phyloP scores from a whole-genome alignment of 2,797 vertebrate species.

The Harpagifer antarcticus region DNA sequence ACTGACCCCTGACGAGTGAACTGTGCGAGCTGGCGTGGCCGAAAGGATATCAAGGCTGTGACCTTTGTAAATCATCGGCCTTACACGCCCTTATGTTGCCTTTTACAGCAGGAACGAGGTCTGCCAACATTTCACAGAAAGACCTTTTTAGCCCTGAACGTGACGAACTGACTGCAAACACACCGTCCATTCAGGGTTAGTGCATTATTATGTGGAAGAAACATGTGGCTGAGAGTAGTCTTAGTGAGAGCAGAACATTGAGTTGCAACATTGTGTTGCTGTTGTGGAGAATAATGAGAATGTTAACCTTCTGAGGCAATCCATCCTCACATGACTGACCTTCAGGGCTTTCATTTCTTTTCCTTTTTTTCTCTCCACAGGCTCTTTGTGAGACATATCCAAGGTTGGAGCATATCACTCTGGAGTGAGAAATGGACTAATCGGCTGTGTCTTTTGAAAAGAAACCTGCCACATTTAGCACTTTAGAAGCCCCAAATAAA shows the following conservation, averaged over 20 bases:
- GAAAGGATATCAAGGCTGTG: slow-evolving; percentile 75
- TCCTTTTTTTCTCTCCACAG: slow-evolving; percentile 6
- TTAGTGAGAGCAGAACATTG: slow-evolving; percentile 43
- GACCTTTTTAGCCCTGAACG: slow-evolving; percentile 37
- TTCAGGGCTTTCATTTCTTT: slow-evolving; percentile 70
- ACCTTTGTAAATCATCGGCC: slow-evolving; percentile 86
- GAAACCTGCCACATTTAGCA: background rate
- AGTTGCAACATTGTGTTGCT: slow-evolving; percentile 62
- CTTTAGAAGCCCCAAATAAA: background rate
- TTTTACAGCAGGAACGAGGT: slow-evolving; percentile 64
- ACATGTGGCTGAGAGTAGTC: slow-evolving; percentile 21
- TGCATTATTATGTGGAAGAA: slow-evolving; percentile 40
- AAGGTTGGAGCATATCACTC: slow-evolving; percentile 57
- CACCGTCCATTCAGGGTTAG: slow-evolving; percentile 32
- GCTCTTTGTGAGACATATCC: slow-evolving; percentile 57
- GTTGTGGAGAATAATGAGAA: slow-evolving; percentile 73
- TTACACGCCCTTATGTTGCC: slow-evolving; percentile 73
- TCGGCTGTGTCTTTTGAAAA: slow-evolving; percentile 13
- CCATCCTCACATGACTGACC: slow-evolving; percentile 77
- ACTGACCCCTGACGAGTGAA: slow-evolving; percentile 62
- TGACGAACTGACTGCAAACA: slow-evolving; percentile 29
- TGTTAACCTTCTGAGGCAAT: slow-evolving; percentile 80
- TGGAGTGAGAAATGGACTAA: slow-evolving; percentile 32
- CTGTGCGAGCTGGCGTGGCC: slow-evolving; percentile 62
- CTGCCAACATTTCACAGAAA: slow-evolving; percentile 57